These are phyloP conservation scores for Acanthoscelides obtectus DNA, from an alignment of 2,888 invertebrate species.

Conservation along the genomic window DNA sequence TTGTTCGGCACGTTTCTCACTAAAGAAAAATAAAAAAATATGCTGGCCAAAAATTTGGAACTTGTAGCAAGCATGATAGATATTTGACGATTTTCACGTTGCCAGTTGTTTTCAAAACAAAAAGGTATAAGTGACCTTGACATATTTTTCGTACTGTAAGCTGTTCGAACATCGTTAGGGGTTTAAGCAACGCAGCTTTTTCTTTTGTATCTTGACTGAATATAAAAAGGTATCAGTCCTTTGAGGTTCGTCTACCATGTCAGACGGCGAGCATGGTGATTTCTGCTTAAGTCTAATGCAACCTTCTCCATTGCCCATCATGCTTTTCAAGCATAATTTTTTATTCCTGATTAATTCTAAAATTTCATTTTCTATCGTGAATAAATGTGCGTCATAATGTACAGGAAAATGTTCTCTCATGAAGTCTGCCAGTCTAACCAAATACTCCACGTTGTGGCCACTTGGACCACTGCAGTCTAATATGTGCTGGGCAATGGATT, in stretches of 20 bases:
- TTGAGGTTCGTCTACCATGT: slow-evolving; percentile 20
- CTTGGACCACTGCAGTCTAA: slow-evolving; percentile 70
- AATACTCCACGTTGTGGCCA: slow-evolving; percentile 88
- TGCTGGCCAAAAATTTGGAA: too few relatives aligned
- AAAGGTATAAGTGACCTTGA: slow-evolving; percentile 36
- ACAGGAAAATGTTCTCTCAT: slow-evolving; percentile 75
- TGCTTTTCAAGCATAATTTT: slow-evolving; percentile 54
- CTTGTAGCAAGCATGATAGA: too few relatives aligned
- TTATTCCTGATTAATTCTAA: slow-evolving; percentile 43
- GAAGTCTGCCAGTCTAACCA: slow-evolving; percentile 75
- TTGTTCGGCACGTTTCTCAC: too few relatives aligned
- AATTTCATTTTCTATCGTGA: slow-evolving; percentile 68
- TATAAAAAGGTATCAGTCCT: slow-evolving; percentile 59
- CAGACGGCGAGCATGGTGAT: slow-evolving; percentile 14
- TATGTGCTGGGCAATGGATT: slow-evolving; percentile 79
- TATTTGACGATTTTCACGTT: too few relatives aligned
- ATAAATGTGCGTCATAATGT: slow-evolving; percentile 72
- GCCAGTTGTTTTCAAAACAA: too few relatives aligned
- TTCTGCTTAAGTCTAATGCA: slow-evolving; percentile 30
- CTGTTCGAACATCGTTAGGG: slow-evolving; percentile 47
- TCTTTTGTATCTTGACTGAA: slow-evolving; percentile 66
- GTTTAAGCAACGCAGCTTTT: slow-evolving; percentile 73
- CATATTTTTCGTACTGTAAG: slow-evolving; percentile 35
- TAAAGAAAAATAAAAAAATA: too few relatives aligned
- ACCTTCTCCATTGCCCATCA: slow-evolving; percentile 50